Evolutionary conservation across 1,140 invertebrate species (phyloP), one percentile per base, ranked within the genome.

Genomic region (Hyles euphorbiae): DNA sequence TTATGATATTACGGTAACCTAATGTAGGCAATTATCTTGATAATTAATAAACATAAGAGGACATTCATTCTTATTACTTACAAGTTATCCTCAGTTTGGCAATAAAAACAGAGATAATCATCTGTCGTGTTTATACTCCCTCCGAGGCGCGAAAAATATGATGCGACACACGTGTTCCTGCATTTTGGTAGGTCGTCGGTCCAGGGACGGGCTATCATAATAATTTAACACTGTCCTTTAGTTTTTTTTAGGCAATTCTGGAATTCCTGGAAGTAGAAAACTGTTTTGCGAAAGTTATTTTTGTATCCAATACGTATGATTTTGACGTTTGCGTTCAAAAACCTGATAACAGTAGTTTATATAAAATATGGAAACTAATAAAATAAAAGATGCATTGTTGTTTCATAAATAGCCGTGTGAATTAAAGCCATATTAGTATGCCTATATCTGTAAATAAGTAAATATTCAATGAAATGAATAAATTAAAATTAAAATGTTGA

Each of bases 141-240:
- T 33, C 96, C 96, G 32, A 95, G 92, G 81, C 96, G 94, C 83
- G 96, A 96, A 50, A 94, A 95, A 45, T 95, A 95, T 68, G 94
- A 94, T 4, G 96, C 96, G 43, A 97, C 93, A 58, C 96, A 94
- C 32, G 94, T 94, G 67, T 93, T 91, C 71, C 93, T 93, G 78
- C 96, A 97, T 62, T 96, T 94, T 49, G 95, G 95, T 49, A 97
- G 87, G 84, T 96, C 96, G 78, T 97, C 96, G 1, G 95, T 97
- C 95, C 95, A 97, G n/a, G 82, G 81, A 34, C 83, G 67, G 0
- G 83, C 82, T 58, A 86, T 85, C 85, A 88, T 88, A 59, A 51
- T 79, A 43, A 48, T 12, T 22, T 44, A 6, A 8, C 11, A 12
- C 34, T 43, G 12, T 22, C 5, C 11, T 11, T 32, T 9, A 54